Conservation (phyloP, 1,140 invertebrate species). For the Aphelenchoides besseyi region DNA sequence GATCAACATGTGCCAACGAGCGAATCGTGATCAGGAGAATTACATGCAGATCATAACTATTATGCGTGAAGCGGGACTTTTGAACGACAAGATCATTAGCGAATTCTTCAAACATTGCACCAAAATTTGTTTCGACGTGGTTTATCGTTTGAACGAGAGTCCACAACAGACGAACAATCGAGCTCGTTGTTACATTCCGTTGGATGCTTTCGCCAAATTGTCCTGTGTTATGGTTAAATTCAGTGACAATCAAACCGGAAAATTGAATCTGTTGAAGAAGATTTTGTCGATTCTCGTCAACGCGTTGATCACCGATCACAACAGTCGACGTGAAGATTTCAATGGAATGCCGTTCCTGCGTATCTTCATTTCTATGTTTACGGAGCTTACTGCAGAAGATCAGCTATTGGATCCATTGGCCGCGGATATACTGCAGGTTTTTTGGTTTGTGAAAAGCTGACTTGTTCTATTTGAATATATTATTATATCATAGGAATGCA, state of each 20-base stretch:
- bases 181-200: constrained; percentile 85
- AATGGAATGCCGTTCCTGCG: constrained; percentile 95
- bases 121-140: constrained; percentile 91
- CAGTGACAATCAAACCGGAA: constrained; percentile 78
- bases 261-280: constrained; percentile 94
- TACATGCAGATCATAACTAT: constrained; percentile 86
- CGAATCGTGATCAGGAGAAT: constrained; percentile 83
- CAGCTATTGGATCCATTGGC: constrained; percentile 85
- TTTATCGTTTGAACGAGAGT: constrained; percentile 76
- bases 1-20: constrained; percentile 78
- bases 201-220: constrained; percentile 68
- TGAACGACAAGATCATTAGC: constrained; percentile 91
- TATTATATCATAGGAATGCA: not conserved
- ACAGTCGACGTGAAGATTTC: constrained; percentile 78
- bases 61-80: constrained; percentile 91
- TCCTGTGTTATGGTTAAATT: constrained; percentile 82
- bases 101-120: constrained; percentile 93
- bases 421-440: constrained; percentile 72
- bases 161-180: constrained; percentile 64
- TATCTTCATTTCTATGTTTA: constrained; percentile 92
- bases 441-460: constrained; percentile 65
- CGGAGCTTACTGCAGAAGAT: constrained; percentile 89
- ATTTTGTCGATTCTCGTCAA: constrained; percentile 88
- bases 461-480: no score
- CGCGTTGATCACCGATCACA: constrained; percentile 89